Evolutionary conservation across 2,888 invertebrate genomes (phyloP).

Genomic region (Nephrocerus scutellatus): DNA sequence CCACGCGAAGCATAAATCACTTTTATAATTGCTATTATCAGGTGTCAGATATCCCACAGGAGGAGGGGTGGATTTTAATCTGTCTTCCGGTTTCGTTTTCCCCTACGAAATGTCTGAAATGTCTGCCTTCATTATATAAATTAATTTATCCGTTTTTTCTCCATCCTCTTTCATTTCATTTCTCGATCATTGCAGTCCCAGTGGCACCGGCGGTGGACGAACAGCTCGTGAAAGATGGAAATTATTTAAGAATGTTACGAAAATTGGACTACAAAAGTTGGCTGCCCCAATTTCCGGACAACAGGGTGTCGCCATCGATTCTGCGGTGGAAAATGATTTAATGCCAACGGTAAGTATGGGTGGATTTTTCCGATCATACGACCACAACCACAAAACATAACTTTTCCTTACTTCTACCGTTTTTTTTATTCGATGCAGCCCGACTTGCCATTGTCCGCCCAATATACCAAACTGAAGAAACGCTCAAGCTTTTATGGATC

Average conservation of each 20-base stretch:
- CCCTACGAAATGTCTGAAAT: background rate
- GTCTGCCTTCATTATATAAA: background rate
- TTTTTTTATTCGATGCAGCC: no score
- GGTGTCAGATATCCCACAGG: background rate
- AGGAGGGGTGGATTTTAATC: slow-evolving; percentile 5
- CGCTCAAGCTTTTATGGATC: slow-evolving; percentile 52
- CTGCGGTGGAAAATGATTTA: slow-evolving; percentile 25
- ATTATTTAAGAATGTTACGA: slow-evolving; percentile 44
- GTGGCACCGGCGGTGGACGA: slow-evolving; percentile 25
- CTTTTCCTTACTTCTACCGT: background rate
- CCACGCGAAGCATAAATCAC: no score
- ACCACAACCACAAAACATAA: no score
- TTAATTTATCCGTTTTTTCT: background rate
- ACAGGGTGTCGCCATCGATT: slow-evolving; percentile 8
- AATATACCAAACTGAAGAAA: slow-evolving; percentile 47
- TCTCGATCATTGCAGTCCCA: background rate
- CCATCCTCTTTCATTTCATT: background rate
- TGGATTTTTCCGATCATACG: no score
- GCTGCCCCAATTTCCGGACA: slow-evolving; percentile 25
- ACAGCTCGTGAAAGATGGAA: slow-evolving; percentile 52
- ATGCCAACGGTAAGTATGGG: slow-evolving; percentile 26
- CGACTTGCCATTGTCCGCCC: no score
- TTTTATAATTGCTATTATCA: background rate
- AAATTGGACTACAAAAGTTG: slow-evolving; percentile 42
- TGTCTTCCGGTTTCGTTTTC: background rate